phyloP scores from a whole-genome alignment of 2,888 invertebrate species.

The Vesta saturnalis region DNA sequence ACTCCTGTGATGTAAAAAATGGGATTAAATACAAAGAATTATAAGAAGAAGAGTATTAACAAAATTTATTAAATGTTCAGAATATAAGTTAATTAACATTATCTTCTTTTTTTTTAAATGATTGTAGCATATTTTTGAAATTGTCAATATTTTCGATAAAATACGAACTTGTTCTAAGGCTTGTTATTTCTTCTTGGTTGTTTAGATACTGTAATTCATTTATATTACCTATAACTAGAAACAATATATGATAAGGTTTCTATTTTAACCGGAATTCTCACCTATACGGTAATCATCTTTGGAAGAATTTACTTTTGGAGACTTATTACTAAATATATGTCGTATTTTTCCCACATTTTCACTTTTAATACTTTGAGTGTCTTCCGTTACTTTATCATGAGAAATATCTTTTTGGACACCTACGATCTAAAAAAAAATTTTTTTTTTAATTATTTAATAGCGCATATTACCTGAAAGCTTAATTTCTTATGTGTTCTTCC shows the following conservation, averaged over 20 bases:
- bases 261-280: too few species aligned
- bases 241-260: background rate
- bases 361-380: background rate
- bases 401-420: background rate
- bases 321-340: too few species aligned
- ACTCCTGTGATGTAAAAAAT: too few species aligned
- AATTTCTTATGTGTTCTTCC: conserved; percentile 62
- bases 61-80: too few species aligned
- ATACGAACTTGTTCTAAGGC: background rate
- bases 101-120: background rate
- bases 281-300: too few species aligned
- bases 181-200: background rate
- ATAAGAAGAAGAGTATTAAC: too few species aligned
- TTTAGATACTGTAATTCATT: background rate
- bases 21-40: too few species aligned
- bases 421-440: conserved; percentile 3
- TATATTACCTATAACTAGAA: background rate
- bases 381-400: background rate
- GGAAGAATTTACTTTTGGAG: too few species aligned
- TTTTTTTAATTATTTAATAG: too few species aligned
- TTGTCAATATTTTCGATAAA: conserved; percentile 12
- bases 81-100: background rate
- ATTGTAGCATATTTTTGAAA: conserved; percentile 3
- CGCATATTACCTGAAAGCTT: conserved; percentile 70
- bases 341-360: too few species aligned